Conservation (phyloP, 2,113 vertebrate species). For the Hyla sarda region DNA sequence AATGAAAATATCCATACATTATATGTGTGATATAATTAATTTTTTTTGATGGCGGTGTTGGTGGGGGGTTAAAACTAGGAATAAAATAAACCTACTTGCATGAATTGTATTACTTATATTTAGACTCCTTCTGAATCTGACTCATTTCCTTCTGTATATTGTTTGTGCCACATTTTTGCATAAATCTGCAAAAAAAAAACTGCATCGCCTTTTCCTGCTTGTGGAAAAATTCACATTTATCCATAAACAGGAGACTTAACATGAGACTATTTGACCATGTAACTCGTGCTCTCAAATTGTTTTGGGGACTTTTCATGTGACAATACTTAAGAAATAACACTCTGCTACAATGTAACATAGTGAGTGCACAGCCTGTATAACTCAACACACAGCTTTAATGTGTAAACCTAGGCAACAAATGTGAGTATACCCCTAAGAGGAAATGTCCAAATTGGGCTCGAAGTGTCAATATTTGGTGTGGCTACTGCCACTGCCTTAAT, state of each 20-base stretch:
- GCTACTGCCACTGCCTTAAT: too few relatives aligned
- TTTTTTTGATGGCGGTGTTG: too few relatives aligned
- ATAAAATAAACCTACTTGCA: neutral
- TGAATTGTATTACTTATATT: slow-evolving; percentile 27
- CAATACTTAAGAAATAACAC: too few relatives aligned
- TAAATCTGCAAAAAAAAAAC: slow-evolving; percentile 47
- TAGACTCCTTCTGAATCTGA: slow-evolving; percentile 49
- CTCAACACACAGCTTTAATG: too few relatives aligned
- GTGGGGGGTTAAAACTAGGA: slow-evolving; percentile 30
- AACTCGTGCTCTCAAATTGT: neutral
- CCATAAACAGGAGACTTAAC: neutral
- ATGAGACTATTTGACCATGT: neutral
- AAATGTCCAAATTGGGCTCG: too few relatives aligned
- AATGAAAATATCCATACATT: neutral
- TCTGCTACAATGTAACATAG: too few relatives aligned
- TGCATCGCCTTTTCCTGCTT: slow-evolving; percentile 53
- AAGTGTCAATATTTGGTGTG: too few relatives aligned
- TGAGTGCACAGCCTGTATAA: too few relatives aligned
- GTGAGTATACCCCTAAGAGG: too few relatives aligned
- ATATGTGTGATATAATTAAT: neutral
- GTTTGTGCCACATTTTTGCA: slow-evolving; percentile 57
- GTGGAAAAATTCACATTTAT: slow-evolving; percentile 19
- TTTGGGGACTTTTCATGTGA: neutral
- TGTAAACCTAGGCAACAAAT: too few relatives aligned
- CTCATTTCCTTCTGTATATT: slow-evolving; percentile 56